Evolutionary conservation across 2,888 invertebrate genomes (phyloP).

Genomic region (Halictus ligatus): DNA sequence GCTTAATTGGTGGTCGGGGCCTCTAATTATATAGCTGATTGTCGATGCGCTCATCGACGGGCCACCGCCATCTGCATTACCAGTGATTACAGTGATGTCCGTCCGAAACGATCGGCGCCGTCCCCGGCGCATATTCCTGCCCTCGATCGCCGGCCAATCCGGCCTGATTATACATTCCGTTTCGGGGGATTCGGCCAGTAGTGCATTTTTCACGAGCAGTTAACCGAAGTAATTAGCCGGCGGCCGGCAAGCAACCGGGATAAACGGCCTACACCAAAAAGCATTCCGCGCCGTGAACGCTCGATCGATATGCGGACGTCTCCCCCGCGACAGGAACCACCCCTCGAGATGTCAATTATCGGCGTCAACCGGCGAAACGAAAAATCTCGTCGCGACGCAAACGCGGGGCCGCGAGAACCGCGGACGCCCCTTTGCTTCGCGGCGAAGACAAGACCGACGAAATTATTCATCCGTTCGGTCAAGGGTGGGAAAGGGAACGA

Average conservation of each 20-base stretch:
- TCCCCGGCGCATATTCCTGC: conserved; percentile 44
- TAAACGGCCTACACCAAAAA: conserved; percentile 64
- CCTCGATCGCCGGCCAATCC: conserved; percentile 66
- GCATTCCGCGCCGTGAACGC: conserved; percentile 48
- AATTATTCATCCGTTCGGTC: neutral
- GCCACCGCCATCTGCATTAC: conserved; percentile 79
- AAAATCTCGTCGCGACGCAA: conserved; percentile 30
- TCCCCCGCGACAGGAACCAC: conserved; percentile 12
- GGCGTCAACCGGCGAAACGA: conserved; percentile 29
- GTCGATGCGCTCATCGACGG: conserved; percentile 75
- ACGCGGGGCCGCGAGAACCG: neutral
- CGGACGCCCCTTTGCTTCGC: neutral
- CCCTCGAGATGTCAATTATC: conserved; percentile 53
- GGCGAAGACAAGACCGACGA: neutral
- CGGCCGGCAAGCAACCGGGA: conserved; percentile 68
- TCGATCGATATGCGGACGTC: conserved; percentile 50
- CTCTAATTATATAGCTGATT: conserved; percentile 79
- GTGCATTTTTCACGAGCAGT: conserved; percentile 74
- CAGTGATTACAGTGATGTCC: conserved; percentile 78
- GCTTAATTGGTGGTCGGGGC: conserved; percentile 77
- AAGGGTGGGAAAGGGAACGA: neutral
- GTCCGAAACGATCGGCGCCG: conserved; percentile 62
- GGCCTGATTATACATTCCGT: conserved; percentile 77
- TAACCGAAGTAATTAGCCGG: conserved; percentile 74
- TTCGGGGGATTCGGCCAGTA: conserved; percentile 72